phyloP scores from a whole-genome alignment of 2,113 vertebrate species.

The Tragelaphus scriptus region DNA sequence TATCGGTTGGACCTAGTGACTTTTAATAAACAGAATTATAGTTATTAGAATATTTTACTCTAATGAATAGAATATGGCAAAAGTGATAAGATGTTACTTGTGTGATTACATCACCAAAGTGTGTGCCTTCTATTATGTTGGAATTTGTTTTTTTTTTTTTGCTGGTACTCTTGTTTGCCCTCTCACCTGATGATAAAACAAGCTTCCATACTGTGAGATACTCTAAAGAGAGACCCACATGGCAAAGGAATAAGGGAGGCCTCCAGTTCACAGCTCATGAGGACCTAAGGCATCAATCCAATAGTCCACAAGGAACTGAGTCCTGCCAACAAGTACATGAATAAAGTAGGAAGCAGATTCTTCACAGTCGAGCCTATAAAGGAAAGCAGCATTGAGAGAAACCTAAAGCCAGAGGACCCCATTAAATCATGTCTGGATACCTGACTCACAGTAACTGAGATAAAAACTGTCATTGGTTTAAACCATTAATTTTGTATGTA shows the following conservation, averaged over 20 bases:
- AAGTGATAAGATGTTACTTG: not conserved
- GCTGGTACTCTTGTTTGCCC: not conserved
- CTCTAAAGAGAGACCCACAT: not conserved
- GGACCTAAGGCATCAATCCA: not conserved
- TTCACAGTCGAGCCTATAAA: not conserved
- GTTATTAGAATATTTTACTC: constrained; percentile 4
- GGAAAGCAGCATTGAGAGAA: not conserved
- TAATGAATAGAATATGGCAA: constrained; percentile 2
- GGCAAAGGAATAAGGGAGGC: not conserved
- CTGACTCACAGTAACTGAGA: not conserved
- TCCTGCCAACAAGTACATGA: not conserved
- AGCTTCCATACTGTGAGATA: not conserved
- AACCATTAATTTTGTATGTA: not conserved
- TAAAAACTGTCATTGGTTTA: not conserved
- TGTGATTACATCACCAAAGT: not conserved
- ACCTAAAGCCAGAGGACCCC: not conserved
- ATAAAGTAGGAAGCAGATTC: constrained; percentile 3
- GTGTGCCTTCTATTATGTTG: not conserved
- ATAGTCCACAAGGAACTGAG: not conserved
- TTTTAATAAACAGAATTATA: not conserved
- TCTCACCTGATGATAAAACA: not conserved
- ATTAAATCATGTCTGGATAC: not conserved
- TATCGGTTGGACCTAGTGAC: not conserved
- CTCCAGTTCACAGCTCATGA: not conserved
- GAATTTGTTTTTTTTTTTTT: not conserved